A percentile compares a stretch with the other conserved stretches of the same genome.
These are phyloP conservation scores for Eupleurogrammus muticus DNA, from an alignment of 2,797 vertebrate species.

Conservation along the genomic window DNA sequence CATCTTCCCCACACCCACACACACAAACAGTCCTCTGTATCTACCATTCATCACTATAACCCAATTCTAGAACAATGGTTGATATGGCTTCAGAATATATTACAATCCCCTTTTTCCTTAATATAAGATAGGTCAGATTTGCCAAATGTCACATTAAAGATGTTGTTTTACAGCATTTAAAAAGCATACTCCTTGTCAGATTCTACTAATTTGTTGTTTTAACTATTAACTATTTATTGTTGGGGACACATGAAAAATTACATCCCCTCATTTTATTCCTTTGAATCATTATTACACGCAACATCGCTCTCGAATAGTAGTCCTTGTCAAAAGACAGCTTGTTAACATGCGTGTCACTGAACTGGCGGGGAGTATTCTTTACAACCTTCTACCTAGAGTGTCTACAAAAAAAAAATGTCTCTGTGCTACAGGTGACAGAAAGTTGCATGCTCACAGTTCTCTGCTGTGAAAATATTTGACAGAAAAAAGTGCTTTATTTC, in stretches of 20 bases:
- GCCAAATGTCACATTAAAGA: background rate
- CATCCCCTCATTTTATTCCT: constrained; percentile 21
- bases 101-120: background rate
- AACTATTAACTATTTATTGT: constrained; percentile 10
- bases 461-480: constrained; percentile 7
- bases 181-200: background rate
- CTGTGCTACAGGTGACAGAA: too few species aligned
- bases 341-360: too few species aligned
- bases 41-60: too few species aligned
- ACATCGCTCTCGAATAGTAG: background rate
- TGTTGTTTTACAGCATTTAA: constrained; percentile 10
- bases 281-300: constrained; percentile 17
- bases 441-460: background rate
- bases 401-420: too few species aligned
- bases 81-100: constrained; percentile 3
- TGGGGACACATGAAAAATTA: constrained; percentile 24
- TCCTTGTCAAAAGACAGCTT: too few species aligned
- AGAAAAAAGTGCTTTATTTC: too few species aligned
- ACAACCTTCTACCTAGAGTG: too few species aligned
- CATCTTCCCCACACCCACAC: too few species aligned
- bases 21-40: too few species aligned
- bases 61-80: background rate
- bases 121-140: background rate
- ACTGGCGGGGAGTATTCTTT: too few species aligned
- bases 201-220: constrained; percentile 1